Evolutionary conservation across 1,140 invertebrate genomes (phyloP), one percentile per base, ranked within the genome.

Genomic region (Batillaria attramentaria): DNA sequence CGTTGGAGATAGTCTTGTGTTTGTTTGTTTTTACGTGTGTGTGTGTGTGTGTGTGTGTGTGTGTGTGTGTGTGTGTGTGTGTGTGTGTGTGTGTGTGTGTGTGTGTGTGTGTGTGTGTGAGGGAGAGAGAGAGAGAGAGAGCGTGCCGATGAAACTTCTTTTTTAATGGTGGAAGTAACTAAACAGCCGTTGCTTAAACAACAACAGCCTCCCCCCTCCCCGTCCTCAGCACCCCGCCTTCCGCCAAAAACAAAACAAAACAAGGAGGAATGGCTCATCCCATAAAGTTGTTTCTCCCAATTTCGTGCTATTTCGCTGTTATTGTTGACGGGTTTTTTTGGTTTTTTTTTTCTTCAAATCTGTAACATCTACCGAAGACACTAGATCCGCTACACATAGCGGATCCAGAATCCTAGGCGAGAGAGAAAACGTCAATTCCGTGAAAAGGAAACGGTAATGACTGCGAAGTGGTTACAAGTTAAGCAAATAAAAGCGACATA

Each of bases 51-150:
- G n/a, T 24, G 68, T 70, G n/a, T 70, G 24, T 28, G n/a, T 41
- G 37, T 42, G 39, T 41, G 37, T 28, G 68, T 20, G 68, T 70
- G 41, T 41, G 20, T 42, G 35, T n/a, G 68, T 70, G 68, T 70
- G 8, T 42, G 68, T 70, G 68, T 24, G 68, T 41, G 68, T 43
- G 68, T 37, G 33, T 68, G 65, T 5, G 6, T 35, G 3, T 20
- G 24, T 42, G 39, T 39, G 41, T 2, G 68, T 41, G 35, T 10
- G 37, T 28, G 68, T 41, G 68, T 69, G 66, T 41, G 6, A 35
- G 66, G 28, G 39, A 35, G 39, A 35, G 66, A 35, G 33, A 2
- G 66, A 35, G 39, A 33, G 39, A 33, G 39, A 33, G 8, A 1
- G 41, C 24, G 39, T 41, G 42, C 39, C 31, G 3, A 35, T 41